Percentiles rank a stretch among this genome's conserved stretches.
Conservation (phyloP, 2,113 vertebrate species). For the Nettapus auritus region DNA sequence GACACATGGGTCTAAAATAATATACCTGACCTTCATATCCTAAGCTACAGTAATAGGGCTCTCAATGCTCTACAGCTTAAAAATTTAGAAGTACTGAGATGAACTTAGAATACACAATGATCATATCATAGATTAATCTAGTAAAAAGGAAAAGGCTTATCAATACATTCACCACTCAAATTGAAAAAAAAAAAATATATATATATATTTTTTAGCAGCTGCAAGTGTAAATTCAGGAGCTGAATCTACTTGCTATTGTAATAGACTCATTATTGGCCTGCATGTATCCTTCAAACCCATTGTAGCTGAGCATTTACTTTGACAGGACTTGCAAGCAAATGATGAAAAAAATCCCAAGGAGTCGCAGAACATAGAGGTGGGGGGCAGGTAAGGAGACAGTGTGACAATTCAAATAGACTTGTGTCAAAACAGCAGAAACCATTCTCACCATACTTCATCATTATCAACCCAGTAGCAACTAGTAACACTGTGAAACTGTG, state of each 20-base stretch:
- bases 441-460: background rate
- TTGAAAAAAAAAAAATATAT: no score
- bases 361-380: accelerated
- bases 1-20: background rate
- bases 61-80: background rate
- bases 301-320: background rate
- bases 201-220: no score
- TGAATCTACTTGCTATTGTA: background rate
- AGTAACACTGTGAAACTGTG: background rate
- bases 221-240: background rate
- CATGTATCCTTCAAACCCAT: background rate
- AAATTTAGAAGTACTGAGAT: background rate
- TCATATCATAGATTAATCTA: background rate
- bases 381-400: background rate
- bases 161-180: background rate
- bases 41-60: background rate
- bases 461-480: background rate
- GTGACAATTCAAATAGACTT: background rate
- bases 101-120: background rate
- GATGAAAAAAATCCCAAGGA: background rate
- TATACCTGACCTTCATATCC: background rate
- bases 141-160: background rate
- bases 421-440: background rate
- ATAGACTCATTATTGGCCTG: background rate
- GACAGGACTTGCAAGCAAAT: background rate